Conservation (phyloP, 1,140 invertebrate genomes). For the Macrosteles quadrilineatus region DNA sequence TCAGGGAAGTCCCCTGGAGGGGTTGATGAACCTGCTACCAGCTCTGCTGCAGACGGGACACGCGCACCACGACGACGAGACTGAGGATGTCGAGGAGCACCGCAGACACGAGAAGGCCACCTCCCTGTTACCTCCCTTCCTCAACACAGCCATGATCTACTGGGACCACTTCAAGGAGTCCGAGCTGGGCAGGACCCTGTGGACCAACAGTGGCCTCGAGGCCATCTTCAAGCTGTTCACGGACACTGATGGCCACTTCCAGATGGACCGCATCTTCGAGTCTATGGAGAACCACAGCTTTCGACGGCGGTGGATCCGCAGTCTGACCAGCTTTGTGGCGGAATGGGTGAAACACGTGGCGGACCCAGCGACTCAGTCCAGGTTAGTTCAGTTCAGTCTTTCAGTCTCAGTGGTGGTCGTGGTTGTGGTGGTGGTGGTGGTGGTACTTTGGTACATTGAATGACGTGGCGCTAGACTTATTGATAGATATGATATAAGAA, state of each 20-base stretch:
- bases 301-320: constrained; percentile 74
- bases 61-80: constrained; percentile 41
- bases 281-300: constrained; percentile 76
- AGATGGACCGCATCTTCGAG: constrained; percentile 69
- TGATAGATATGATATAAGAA: no score
- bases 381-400: constrained; percentile 52
- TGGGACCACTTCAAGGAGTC: constrained; percentile 80
- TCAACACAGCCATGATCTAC: constrained; percentile 71
- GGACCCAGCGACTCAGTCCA: constrained; percentile 71
- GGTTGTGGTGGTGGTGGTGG: no score
- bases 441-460: no score
- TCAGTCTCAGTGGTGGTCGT: no score
- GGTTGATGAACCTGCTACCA: constrained; percentile 62
- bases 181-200: constrained; percentile 69
- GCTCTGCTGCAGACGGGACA: constrained; percentile 59
- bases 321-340: constrained; percentile 69
- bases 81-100: constrained; percentile 51
- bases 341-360: constrained; percentile 71
- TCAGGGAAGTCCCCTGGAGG: constrained; percentile 49
- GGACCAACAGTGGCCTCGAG: constrained; percentile 69
- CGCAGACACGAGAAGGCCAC: constrained; percentile 62
- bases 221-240: constrained; percentile 61
- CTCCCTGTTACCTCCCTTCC: constrained; percentile 65
- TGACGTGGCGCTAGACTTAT: no score
- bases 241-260: constrained; percentile 63